These are phyloP conservation scores for Vanacampus margaritifer DNA, from an alignment of 2,113 vertebrate genomes.

Conservation along the genomic window DNA sequence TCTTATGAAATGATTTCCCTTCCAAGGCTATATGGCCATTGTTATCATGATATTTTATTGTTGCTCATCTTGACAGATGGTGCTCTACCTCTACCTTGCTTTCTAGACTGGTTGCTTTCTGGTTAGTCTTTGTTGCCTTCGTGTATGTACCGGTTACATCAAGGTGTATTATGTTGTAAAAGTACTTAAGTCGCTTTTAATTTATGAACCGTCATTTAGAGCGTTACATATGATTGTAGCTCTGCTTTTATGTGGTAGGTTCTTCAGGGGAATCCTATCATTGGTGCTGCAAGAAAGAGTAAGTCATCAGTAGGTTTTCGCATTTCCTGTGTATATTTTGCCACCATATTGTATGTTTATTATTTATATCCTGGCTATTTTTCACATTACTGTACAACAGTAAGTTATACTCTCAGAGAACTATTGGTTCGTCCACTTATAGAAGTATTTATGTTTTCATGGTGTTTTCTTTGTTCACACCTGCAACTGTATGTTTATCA, in stretches of 20 bases:
- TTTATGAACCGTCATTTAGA: slow-evolving; percentile 85
- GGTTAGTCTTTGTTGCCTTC: slow-evolving; percentile 63
- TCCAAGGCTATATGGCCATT: slow-evolving; percentile 57
- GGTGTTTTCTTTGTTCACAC: slow-evolving; percentile 56
- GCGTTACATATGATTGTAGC: slow-evolving; percentile 66
- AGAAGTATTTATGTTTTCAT: slow-evolving; percentile 71
- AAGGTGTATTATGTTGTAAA: slow-evolving; percentile 77
- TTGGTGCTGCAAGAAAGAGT: slow-evolving; percentile 73
- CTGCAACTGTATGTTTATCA: slow-evolving; percentile 48
- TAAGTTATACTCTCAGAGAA: slow-evolving; percentile 74
- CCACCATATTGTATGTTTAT: slow-evolving; percentile 75
- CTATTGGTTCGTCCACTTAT: slow-evolving; percentile 56
- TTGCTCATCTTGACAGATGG: slow-evolving; percentile 79
- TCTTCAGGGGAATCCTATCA: slow-evolving; percentile 70
- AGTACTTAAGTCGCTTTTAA: slow-evolving; percentile 83
- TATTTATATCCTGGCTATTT: slow-evolving; percentile 75
- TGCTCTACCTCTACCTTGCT: slow-evolving; percentile 92
- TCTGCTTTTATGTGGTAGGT: slow-evolving; percentile 70
- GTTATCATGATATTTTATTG: slow-evolving; percentile 70
- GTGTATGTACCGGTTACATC: slow-evolving; percentile 95
- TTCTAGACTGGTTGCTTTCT: slow-evolving; percentile 70
- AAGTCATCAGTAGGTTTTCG: slow-evolving; percentile 59
- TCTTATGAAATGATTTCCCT: slow-evolving; percentile 64
- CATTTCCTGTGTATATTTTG: slow-evolving; percentile 89
- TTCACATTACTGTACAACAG: slow-evolving; percentile 70